Evolutionary conservation across 2,888 invertebrate genomes (phyloP).

Genomic region (Pteria penguin): DNA sequence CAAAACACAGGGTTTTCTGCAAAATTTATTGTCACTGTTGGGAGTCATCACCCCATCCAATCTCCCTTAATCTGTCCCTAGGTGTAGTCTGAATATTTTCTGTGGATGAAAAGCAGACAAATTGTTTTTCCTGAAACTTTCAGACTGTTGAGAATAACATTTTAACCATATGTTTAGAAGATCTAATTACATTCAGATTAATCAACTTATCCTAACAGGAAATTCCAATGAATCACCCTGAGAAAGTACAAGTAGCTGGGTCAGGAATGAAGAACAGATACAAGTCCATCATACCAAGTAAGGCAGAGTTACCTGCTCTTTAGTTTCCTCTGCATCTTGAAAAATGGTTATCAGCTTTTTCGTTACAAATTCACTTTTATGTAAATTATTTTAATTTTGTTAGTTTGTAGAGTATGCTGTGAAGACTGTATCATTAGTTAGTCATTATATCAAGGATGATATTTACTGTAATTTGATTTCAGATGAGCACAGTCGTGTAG

Average conservation of each 20-base stretch:
- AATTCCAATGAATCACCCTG: conserved; percentile 94
- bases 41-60: too few species aligned
- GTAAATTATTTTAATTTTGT: too few species aligned
- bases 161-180: background rate
- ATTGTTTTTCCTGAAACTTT: background rate
- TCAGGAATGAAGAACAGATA: conserved; percentile 94
- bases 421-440: background rate
- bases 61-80: too few species aligned
- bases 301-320: too few species aligned
- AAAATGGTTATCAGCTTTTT: too few species aligned
- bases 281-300: conserved; percentile 88
- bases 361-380: too few species aligned
- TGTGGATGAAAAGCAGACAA: background rate
- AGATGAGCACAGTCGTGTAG: conserved; percentile 91
- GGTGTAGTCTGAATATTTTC: too few species aligned
- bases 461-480: conserved; percentile 49
- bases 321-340: too few species aligned
- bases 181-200: background rate
- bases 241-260: conserved; percentile 92
- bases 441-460: too few species aligned
- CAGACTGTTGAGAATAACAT: background rate
- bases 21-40: too few species aligned
- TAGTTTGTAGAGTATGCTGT: too few species aligned
- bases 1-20: too few species aligned
- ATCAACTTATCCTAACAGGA: conserved; percentile 81